Conservation (phyloP, 2,888 invertebrate genomes). For the Trileptium ribeirensis region DNA sequence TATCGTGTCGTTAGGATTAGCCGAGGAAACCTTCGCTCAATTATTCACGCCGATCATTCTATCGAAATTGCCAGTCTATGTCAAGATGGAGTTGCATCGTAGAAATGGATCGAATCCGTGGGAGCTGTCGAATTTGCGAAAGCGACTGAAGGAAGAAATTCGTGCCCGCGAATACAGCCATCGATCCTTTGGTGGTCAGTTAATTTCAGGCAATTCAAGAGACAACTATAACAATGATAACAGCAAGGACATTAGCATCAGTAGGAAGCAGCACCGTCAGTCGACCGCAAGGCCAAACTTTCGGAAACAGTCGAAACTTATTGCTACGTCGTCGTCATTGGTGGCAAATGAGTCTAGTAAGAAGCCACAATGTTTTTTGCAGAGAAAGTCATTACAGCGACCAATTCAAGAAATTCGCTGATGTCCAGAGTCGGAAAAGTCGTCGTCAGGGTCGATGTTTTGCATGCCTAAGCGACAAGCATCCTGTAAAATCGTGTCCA, state of each 20-base stretch:
- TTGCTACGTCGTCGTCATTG: too few species aligned
- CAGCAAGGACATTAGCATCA: not conserved
- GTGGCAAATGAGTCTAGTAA: too few species aligned
- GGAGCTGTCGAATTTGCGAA: not conserved
- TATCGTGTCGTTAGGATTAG: not conserved
- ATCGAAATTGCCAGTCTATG: not conserved
- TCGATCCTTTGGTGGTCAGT: not conserved
- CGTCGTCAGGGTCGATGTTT: not conserved
- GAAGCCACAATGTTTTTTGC: not conserved
- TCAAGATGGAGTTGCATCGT: not conserved
- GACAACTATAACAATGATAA: too few species aligned
- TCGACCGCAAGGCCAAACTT: too few species aligned
- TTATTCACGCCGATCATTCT: not conserved
- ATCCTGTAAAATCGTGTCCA: not conserved
- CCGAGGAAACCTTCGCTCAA: not conserved
- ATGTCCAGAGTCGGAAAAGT: not conserved
- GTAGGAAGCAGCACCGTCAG: not conserved
- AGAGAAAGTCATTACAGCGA: not conserved
- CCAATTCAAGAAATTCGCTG: not conserved
- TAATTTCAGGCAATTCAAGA: too few species aligned
- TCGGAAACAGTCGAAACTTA: too few species aligned
- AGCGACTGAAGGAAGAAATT: not conserved
- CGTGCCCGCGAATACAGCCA: not conserved
- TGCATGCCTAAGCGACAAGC: not conserved
- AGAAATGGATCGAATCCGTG: not conserved